A percentile compares a stretch with the other conserved stretches of the same genome.
phyloP scores from a whole-genome alignment of 2,888 invertebrate species.

The Phorcus lineatus region DNA sequence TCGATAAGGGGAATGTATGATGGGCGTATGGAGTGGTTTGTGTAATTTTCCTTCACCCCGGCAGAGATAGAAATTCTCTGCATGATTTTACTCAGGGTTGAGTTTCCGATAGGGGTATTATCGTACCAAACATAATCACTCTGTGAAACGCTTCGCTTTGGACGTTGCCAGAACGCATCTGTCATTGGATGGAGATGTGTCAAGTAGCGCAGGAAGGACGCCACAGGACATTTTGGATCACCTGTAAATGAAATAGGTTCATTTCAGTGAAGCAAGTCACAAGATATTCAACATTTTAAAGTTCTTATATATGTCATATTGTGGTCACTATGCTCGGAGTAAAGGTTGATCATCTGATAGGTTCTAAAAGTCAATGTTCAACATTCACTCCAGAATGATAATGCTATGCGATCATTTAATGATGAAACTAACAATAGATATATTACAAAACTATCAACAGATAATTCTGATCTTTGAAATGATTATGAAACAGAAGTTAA shows the following conservation, averaged over 20 bases:
- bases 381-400: no score
- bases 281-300: neutral
- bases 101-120: conserved; percentile 65
- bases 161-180: conserved; percentile 68
- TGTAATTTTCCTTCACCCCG: conserved; percentile 64
- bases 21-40: conserved; percentile 66
- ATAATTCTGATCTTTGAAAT: no score
- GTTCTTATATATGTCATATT: no score
- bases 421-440: no score
- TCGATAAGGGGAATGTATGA: conserved; percentile 66
- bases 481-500: no score
- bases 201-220: conserved; percentile 64
- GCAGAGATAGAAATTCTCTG: conserved; percentile 49
- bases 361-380: neutral
- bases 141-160: conserved; percentile 59
- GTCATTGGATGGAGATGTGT: conserved; percentile 70
- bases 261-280: neutral
- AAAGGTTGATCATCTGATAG: neutral
- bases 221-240: conserved; percentile 64
- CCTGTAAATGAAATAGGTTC: conserved; percentile 41
- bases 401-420: no score
- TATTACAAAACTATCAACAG: no score
- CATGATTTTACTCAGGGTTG: conserved; percentile 63
- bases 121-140: conserved; percentile 68
- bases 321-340: neutral